A percentile compares a stretch with the other conserved stretches of the same genome.
These are phyloP conservation scores for Muntiacus reevesi DNA, from an alignment of 2,113 vertebrate species.

Conservation along the genomic window DNA sequence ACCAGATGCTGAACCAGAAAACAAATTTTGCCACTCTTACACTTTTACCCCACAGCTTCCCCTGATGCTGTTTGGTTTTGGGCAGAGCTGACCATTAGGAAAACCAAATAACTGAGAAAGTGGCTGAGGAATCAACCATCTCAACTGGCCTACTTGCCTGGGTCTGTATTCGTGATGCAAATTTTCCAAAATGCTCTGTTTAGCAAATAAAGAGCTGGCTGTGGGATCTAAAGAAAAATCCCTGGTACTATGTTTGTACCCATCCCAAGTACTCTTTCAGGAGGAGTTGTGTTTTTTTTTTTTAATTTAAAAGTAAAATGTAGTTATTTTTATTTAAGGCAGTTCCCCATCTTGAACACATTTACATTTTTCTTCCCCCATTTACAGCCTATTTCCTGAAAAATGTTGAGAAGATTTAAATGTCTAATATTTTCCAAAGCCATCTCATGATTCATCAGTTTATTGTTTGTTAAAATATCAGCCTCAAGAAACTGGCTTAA, in stretches of 20 bases:
- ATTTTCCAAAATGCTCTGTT: neutral
- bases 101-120: neutral
- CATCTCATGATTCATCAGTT: slow-evolving; percentile 46
- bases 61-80: neutral
- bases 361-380: slow-evolving; percentile 62
- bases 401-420: slow-evolving; percentile 46
- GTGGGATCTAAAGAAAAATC: neutral
- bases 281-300: neutral
- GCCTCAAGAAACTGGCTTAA: slow-evolving; percentile 34
- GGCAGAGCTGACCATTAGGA: neutral
- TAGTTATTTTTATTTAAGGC: slow-evolving; percentile 64
- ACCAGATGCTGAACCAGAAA: neutral
- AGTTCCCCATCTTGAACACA: slow-evolving; percentile 64
- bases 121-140: neutral
- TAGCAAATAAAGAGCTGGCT: neutral
- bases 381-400: slow-evolving; percentile 64
- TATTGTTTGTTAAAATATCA: slow-evolving; percentile 45
- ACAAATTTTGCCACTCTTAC: neutral
- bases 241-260: neutral
- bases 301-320: slow-evolving; percentile 62
- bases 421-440: slow-evolving; percentile 44
- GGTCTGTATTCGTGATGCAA: neutral
- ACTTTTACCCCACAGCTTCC: neutral
- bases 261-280: slow-evolving; percentile 6
- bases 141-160: neutral